Conservation (phyloP, 2,888 invertebrate species). For the Cheilosia grossa region DNA sequence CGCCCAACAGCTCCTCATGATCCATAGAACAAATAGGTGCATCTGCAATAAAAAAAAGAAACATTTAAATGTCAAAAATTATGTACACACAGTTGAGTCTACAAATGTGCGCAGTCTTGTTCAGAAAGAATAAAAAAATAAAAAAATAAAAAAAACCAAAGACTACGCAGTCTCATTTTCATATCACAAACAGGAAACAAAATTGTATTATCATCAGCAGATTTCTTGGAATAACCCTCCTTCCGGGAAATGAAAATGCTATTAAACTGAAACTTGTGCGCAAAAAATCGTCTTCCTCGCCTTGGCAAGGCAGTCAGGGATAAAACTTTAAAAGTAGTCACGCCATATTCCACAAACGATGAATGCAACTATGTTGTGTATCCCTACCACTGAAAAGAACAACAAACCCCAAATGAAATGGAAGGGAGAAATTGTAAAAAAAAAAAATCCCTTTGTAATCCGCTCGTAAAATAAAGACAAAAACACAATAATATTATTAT, state of each 20-base stretch:
- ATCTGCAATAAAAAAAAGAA: slow-evolving; percentile 78
- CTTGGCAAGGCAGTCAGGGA: slow-evolving; percentile 26
- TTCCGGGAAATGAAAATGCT: background rate
- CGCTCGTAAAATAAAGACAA: slow-evolving; percentile 40
- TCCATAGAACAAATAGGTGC: slow-evolving; percentile 90
- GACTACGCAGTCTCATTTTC: background rate
- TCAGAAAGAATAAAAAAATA: background rate
- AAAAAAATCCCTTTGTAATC: slow-evolving; percentile 56
- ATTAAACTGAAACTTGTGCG: slow-evolving; percentile 19
- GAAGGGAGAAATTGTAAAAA: background rate
- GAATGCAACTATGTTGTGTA: background rate
- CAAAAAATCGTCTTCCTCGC: slow-evolving; percentile 12
- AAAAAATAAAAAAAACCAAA: no score
- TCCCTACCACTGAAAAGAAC: background rate
- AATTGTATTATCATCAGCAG: slow-evolving; percentile 39
- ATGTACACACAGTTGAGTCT: slow-evolving; percentile 41
- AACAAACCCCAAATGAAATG: slow-evolving; percentile 13
- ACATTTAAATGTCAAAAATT: slow-evolving; percentile 20
- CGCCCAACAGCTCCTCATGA: slow-evolving; percentile 92
- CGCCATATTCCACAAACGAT: background rate
- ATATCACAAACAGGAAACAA: background rate
- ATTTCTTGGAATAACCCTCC: slow-evolving; percentile 26
- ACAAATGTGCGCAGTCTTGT: background rate
- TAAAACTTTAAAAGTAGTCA: slow-evolving; percentile 34
- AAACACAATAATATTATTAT: slow-evolving; percentile 42